Evolutionary conservation across 2,888 invertebrate genomes (phyloP).

Genomic region (Nymphalis urticae): DNA sequence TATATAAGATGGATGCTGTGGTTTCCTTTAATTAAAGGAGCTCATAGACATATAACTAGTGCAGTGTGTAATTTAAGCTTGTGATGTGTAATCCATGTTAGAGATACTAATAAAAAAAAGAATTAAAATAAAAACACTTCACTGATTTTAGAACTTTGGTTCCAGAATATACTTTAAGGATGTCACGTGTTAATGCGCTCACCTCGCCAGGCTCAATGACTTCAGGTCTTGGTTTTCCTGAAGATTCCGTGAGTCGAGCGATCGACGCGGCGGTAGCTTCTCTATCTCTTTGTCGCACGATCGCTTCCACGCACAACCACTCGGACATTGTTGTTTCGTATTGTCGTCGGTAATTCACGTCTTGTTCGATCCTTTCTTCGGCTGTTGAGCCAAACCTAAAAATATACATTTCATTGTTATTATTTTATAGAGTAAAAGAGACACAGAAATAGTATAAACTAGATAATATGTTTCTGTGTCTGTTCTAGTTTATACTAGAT

Average conservation of each 20-base stretch:
- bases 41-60: too few relatives aligned
- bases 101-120: neutral
- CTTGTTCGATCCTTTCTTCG: conserved; percentile 84
- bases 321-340: conserved; percentile 97
- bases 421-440: neutral
- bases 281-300: conserved; percentile 90
- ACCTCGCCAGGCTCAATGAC: conserved; percentile 50
- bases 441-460: neutral
- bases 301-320: conserved; percentile 97
- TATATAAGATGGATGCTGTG: too few relatives aligned
- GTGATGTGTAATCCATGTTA: too few relatives aligned
- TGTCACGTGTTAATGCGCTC: neutral
- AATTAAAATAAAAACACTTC: neutral
- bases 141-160: neutral
- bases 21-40: too few relatives aligned
- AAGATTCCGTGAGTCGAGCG: conserved; percentile 90
- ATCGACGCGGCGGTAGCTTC: conserved; percentile 92
- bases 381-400: conserved; percentile 85
- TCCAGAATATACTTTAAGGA: neutral
- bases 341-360: conserved; percentile 85
- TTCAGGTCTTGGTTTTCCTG: conserved; percentile 73
- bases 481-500: too few relatives aligned
- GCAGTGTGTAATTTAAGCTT: too few relatives aligned
- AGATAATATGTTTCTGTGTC: too few relatives aligned
- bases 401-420: neutral